Base-by-base conservation (phyloP, 2,888 invertebrate genomes). In the Scelioninae gen. 2 region DNA sequence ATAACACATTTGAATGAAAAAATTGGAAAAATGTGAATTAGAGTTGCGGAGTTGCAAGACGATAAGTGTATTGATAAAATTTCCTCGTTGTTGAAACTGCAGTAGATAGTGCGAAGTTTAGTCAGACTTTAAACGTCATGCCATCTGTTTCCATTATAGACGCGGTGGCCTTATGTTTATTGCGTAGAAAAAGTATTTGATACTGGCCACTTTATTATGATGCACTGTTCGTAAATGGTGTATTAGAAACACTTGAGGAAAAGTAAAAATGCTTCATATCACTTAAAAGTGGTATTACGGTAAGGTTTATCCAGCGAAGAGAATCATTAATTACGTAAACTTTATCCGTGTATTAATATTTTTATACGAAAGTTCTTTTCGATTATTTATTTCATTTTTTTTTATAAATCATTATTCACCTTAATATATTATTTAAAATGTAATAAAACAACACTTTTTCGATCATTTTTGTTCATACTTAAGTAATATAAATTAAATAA, bases 81-180 rank as follows among this genome's bases (percentile, higher is more conserved):
- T 61, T 28, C 39, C 35, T 9, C 13, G 41, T 35, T 37, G 39
- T 70, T 57, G 37, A 50, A 55, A 25, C 33, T 48, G 50, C 63
- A 70, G 70, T 70, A 70, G 70, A 63, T 69, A 60, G 28, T 9
- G 28, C 46, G 11, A 35, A 60, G 60, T 60, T 60, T 60, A 60
- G 60, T 60, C 60, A 60, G 60, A 60, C 60, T 46, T 60, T 48
- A 60, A 60, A 37, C 60, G 48, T 48, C 60, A 46, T 46, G 25
- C 46, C 60, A 60, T 60, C 46, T 55, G 55, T 53, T 65, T 61
- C 39, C 7, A 19, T 31, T 19, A 3, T n/a, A 43, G 13, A 3
- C 10, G 16, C 43, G 18, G n/a, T 41, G 13, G 39, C 63, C 43
- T 53, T 28, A 61, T 28, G 60, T 39, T 53, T 64, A 41, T 64